Base-by-base conservation (phyloP, 2,888 invertebrate species). In the Chirona hameri region DNA sequence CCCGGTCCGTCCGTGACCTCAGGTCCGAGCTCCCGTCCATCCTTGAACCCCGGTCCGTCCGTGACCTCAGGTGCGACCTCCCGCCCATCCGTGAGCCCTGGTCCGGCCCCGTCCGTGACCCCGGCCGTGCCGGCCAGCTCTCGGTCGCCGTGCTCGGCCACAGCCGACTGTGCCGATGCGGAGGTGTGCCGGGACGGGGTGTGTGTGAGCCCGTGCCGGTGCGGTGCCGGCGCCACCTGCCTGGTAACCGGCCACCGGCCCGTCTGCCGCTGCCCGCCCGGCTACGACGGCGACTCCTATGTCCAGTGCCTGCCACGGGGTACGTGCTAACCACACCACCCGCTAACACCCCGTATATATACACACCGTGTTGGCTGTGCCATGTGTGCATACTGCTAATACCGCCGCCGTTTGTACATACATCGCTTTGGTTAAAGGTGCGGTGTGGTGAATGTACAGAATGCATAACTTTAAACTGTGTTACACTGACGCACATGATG, bases 241-340 rank as follows among this genome's bases (percentile, higher is more conserved):
- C 91, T 92, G 85, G 92, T 96, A 14, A 92, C 92, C 84, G 92
- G 94, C 86, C 96, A 96, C 87, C 92, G 95, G 84, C 95, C 96
- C 1, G 92, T 94, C 79, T 97, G 97, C 88, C 93, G 94, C 12
- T 97, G 97, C 87, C 91, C 91, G 86, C 91, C 93, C 86, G 95
- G 95, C 55, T 94, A 91, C 86, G 94, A 95, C 87, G 97, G 97
- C 79, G 94, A 96, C 89, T 95, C 97, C 4, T 93, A 95, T 87
- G 91, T 92, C 52, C 91, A 91, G 82, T 97, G 96, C 87, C 91
- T 92, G 86, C 91, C 93, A 46, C 76, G 39, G 76, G 76, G 92
- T 95, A 76, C 76, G 92, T 95, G n/a, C 91, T 92, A 4, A 96
- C 65, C 24, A 39, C 52, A 52, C 52, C 52, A 29, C 18, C 72